phyloP scores from a whole-genome alignment of 2,888 invertebrate species.

The Galerucella nymphaeae region DNA sequence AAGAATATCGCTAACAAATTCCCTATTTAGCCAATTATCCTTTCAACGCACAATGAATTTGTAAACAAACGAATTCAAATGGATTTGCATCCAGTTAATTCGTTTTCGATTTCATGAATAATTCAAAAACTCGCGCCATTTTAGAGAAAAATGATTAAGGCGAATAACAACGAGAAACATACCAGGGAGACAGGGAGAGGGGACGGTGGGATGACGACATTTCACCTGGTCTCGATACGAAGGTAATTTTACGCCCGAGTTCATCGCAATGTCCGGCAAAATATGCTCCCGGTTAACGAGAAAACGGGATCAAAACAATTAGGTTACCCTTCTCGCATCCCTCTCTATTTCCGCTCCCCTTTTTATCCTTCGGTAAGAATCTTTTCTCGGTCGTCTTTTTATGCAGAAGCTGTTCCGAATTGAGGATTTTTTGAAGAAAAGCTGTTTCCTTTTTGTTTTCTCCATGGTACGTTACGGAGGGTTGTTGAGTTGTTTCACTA shows the following conservation, averaged over 20 bases:
- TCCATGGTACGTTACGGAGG: conserved; percentile 25
- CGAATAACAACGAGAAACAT: conserved; percentile 29
- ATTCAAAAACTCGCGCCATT: conserved; percentile 52
- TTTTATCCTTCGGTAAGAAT: conserved; percentile 17
- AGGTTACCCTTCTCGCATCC: conserved; percentile 31
- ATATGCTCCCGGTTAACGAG: conserved; percentile 48
- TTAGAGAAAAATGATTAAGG: conserved; percentile 38
- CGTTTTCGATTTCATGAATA: conserved; percentile 58
- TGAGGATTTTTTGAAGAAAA: conserved; percentile 30
- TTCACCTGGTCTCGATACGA: conserved; percentile 37
- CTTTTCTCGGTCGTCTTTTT: conserved; percentile 21
- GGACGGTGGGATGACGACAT: conserved; percentile 2
- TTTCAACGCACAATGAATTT: conserved; percentile 49
- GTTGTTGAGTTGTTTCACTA: conserved; percentile 34
- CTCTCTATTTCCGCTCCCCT: conserved; percentile 6
- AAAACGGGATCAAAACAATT: conserved; percentile 46
- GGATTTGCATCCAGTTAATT: conserved; percentile 58
- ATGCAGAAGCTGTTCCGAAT: conserved; percentile 32
- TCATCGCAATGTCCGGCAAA: conserved; percentile 52
- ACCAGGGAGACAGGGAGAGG: conserved; percentile 1
- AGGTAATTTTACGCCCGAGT: conserved; percentile 54
- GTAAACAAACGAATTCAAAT: conserved; percentile 53
- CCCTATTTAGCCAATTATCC: conserved; percentile 35
- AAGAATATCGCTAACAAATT: conserved; percentile 40
- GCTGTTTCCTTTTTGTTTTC: conserved; percentile 30